These are phyloP conservation scores for Tyto alba DNA, from an alignment of 2,113 vertebrate species.

Conservation along the genomic window DNA sequence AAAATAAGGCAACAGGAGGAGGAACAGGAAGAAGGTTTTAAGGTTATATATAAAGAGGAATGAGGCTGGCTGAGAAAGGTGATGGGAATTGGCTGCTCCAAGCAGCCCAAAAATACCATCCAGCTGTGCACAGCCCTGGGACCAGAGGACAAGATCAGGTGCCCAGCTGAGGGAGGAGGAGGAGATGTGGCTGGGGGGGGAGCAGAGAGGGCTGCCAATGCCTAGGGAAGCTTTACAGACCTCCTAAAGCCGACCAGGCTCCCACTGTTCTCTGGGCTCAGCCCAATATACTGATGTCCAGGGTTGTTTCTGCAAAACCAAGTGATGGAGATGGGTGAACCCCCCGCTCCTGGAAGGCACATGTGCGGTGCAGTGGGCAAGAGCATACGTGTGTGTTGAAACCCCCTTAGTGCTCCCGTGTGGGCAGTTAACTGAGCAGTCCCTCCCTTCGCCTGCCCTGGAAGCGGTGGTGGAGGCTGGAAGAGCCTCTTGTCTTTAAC, in stretches of 20 bases:
- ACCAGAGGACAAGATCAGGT: slow-evolving; percentile 7
- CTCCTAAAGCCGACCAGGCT: background rate
- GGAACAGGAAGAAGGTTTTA: background rate
- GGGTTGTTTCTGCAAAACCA: background rate
- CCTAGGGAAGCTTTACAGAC: background rate
- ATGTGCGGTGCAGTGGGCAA: fast-evolving
- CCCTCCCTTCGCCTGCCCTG: background rate
- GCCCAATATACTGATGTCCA: fast-evolving
- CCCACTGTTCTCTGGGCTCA: background rate
- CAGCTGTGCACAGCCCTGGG: background rate
- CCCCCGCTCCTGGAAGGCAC: background rate
- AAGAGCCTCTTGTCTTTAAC: background rate
- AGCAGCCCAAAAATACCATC: background rate
- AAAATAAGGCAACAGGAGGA: background rate
- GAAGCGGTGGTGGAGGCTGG: background rate
- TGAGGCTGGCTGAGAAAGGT: background rate
- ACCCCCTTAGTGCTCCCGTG: background rate
- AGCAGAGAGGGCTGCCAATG: background rate
- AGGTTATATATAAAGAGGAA: background rate
- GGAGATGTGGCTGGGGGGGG: background rate
- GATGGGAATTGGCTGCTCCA: background rate
- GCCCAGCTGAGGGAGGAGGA: background rate
- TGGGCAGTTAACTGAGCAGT: fast-evolving
- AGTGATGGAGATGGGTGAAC: background rate
- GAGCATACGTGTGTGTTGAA: background rate